Evolutionary conservation across 2,888 invertebrate species (phyloP).

Genomic region (Bugula neritina): DNA sequence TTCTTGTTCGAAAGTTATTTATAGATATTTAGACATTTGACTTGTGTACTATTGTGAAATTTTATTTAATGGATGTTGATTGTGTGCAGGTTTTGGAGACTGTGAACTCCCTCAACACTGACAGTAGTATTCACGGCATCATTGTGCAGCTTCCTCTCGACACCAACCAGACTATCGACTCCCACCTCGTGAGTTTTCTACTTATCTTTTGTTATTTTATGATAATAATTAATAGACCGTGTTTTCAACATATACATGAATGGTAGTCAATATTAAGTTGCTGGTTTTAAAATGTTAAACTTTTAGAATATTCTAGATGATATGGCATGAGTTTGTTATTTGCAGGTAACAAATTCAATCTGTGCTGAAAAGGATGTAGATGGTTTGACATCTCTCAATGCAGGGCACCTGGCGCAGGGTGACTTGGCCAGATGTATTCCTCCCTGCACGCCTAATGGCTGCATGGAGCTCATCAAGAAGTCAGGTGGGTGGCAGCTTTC

Average conservation of each 20-base stretch:
- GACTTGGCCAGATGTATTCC: conserved; percentile 75
- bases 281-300: no score
- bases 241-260: no score
- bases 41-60: no score
- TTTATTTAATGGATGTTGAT: no score
- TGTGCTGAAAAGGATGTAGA: conserved; percentile 88
- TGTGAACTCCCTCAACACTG: conserved; percentile 72
- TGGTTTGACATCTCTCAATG: conserved; percentile 85
- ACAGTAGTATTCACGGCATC: conserved; percentile 81
- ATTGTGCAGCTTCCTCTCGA: conserved; percentile 85
- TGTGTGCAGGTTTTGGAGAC: conserved; percentile 62
- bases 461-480: conserved; percentile 80
- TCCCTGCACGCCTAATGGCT: conserved; percentile 94
- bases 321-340: no score
- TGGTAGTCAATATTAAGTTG: no score
- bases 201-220: not conserved
- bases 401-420: conserved; percentile 83
- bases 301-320: no score
- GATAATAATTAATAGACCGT: no score
- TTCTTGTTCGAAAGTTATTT: no score
- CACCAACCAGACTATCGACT: conserved; percentile 71
- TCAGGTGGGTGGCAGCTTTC: conserved; percentile 51
- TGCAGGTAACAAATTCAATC: conserved; percentile 58
- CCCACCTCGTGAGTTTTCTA: conserved; percentile 62
- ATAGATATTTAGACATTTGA: no score